phyloP scores from a whole-genome alignment of 2,888 invertebrate species.

The Drosophila neutralis region DNA sequence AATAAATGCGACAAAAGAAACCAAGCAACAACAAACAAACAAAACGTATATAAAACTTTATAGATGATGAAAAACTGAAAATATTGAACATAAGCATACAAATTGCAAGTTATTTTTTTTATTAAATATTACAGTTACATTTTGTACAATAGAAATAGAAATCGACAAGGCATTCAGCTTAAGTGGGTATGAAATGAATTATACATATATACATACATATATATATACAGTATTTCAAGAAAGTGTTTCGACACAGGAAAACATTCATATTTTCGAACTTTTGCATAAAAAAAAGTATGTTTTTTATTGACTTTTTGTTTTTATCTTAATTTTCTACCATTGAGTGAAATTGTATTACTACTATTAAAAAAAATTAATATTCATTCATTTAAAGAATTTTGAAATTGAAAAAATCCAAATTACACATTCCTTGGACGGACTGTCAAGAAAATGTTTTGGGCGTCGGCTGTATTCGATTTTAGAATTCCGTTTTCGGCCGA shows the following conservation, averaged over 20 bases:
- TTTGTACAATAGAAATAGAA: constrained; percentile 40
- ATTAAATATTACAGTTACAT: constrained; percentile 36
- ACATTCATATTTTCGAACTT: too few relatives aligned
- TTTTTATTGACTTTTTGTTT: too few relatives aligned
- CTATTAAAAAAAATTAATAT: too few relatives aligned
- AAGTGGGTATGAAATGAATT: constrained; percentile 27
- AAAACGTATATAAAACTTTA: constrained; percentile 13
- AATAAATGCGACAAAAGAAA: constrained; percentile 55
- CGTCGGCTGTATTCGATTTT: too few relatives aligned
- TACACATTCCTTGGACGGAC: too few relatives aligned
- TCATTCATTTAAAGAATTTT: too few relatives aligned
- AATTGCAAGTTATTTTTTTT: constrained; percentile 22
- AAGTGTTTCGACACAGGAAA: too few relatives aligned
- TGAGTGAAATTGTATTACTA: too few relatives aligned
- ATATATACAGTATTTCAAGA: constrained; percentile 1
- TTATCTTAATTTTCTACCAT: too few relatives aligned
- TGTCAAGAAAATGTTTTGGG: too few relatives aligned
- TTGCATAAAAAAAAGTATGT: too few relatives aligned
- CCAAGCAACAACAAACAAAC: constrained; percentile 22
- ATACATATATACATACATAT: constrained; percentile 12
- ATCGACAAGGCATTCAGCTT: constrained; percentile 44
- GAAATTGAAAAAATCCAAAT: too few relatives aligned
- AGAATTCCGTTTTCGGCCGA: not conserved
- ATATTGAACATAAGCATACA: constrained; percentile 36
- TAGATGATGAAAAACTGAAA: constrained; percentile 38